Evolutionary conservation across 2,113 vertebrate species (phyloP), one percentile per base, ranked within the genome.

Genomic region (Gracilinanus agilis): DNA sequence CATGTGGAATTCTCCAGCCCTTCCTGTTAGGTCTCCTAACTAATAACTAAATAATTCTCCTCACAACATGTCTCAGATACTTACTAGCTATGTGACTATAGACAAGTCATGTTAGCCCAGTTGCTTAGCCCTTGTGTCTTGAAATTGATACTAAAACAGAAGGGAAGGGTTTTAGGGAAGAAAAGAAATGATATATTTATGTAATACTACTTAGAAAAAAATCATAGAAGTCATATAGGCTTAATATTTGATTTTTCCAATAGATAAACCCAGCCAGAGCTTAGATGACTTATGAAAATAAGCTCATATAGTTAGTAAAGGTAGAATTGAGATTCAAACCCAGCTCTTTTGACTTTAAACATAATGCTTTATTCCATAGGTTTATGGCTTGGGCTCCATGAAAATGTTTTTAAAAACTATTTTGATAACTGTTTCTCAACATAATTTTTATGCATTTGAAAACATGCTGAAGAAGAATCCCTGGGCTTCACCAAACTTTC

Each of bases 231-330:
- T 75, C 19, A 23, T 21, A 83, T 4, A 67, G 58, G 12, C 2
- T 27, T 12, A 67, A 67, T 11, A 16, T 5, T 83, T 83, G 34
- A 34, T 11, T 90, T 91, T 93, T 91, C 89, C 67, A 53, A 89
- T 89, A 24, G 40, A 24, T 5, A 90, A 94, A 90, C 23, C 9
- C 83, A 89, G 29, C 24, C 0, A 92, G 53, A 40, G 83, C 19
- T 27, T 11, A n/a, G 9, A 0, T 9, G 3, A 9, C 25, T 27
- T 7, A 21, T 34, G 10, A n/a, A n/a, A n/a, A 12, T 83, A 19
- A 90, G 34, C 12, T 25, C 11, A 0, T 16, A 44, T 0, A 3
- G 25, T 75, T n/a, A 6, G 0, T 6, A 16, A 2, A 2, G 24
- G 53, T 1, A 55, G 53, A 29, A 11, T 0, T 29, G 94, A 53